A percentile compares a stretch with the other conserved stretches of the same genome.
phyloP scores from a whole-genome alignment of 2,888 invertebrate species.

The Lamellibrachia columna region DNA sequence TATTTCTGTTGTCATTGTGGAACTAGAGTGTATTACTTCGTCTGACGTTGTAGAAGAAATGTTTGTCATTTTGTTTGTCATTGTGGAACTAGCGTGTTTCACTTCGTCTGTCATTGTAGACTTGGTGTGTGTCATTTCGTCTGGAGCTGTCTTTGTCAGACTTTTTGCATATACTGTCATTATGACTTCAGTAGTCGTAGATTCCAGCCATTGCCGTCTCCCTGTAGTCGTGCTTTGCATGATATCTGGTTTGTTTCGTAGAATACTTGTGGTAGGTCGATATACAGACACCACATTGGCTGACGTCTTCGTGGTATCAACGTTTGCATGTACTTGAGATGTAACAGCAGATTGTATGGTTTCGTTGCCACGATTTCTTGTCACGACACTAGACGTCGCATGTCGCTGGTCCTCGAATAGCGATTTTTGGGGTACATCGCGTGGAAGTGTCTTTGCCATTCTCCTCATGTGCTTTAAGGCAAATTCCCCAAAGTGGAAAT shows the following conservation, averaged over 20 bases:
- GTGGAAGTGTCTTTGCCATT: neutral
- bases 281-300: neutral
- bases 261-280: neutral
- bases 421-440: neutral
- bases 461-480: neutral
- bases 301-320: neutral
- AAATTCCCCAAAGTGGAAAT: neutral
- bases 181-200: neutral
- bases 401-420: neutral
- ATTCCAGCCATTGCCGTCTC: neutral
- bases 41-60: neutral
- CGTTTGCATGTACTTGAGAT: neutral
- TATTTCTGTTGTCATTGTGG: neutral
- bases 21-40: neutral
- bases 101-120: neutral
- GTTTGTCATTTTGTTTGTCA: neutral
- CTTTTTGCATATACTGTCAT: neutral
- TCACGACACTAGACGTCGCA: neutral
- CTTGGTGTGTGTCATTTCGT: neutral
- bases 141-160: neutral
- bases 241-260: neutral
- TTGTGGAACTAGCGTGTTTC: neutral
- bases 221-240: neutral
- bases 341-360: neutral
- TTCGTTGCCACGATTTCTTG: neutral